Evolutionary conservation across 2,888 invertebrate genomes (phyloP).

Genomic region (Brenthis ino): DNA sequence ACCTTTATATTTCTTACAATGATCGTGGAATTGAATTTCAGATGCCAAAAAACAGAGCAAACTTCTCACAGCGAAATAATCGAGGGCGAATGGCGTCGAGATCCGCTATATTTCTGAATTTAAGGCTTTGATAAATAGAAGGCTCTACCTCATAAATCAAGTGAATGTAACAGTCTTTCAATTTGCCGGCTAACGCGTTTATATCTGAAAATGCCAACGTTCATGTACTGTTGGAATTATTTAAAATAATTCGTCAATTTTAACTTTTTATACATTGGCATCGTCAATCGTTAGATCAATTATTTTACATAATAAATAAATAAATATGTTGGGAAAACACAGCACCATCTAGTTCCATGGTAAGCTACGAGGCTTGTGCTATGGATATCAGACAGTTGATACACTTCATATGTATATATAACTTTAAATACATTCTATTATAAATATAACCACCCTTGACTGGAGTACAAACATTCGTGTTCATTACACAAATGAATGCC

Average conservation of each 20-base stretch:
- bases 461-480: too few species aligned
- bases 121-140: constrained; percentile 38
- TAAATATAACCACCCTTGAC: too few species aligned
- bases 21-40: constrained; percentile 25
- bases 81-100: constrained; percentile 28
- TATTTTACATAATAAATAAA: too few species aligned
- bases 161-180: constrained; percentile 48
- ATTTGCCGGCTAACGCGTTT: constrained; percentile 50
- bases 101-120: constrained; percentile 41
- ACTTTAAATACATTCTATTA: too few species aligned
- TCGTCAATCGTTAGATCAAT: too few species aligned
- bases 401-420: too few species aligned
- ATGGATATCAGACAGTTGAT: too few species aligned
- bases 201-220: constrained; percentile 37
- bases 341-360: too few species aligned
- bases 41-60: constrained; percentile 26
- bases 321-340: too few species aligned
- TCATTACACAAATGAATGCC: too few species aligned
- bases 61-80: constrained; percentile 22
- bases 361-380: too few species aligned
- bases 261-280: background rate
- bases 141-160: constrained; percentile 47
- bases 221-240: constrained; percentile 2
- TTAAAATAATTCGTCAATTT: background rate
- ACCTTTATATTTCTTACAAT: constrained; percentile 27